A percentile compares a stretch with the other conserved stretches of the same genome.
phyloP scores from a whole-genome alignment of 2,888 invertebrate species.

The Hydrotaea diabolus region DNA sequence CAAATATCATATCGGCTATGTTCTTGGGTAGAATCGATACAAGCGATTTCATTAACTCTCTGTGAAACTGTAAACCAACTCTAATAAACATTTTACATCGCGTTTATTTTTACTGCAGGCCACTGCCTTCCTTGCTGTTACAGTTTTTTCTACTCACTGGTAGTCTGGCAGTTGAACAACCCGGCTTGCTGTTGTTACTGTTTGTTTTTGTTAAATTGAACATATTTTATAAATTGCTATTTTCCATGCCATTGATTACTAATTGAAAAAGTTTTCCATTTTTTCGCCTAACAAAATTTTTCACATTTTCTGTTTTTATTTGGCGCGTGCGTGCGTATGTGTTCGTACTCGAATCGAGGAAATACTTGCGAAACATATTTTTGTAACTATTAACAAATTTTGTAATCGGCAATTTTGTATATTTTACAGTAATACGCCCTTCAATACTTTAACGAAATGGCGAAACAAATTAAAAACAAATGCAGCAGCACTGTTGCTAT shows the following conservation, averaged over 20 bases:
- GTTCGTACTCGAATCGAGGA: neutral
- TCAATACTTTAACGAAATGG: neutral
- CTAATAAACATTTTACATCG: no score
- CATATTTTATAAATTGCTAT: slow-evolving; percentile 36
- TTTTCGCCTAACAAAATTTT: neutral
- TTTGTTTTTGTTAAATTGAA: neutral
- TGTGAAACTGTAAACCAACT: no score
- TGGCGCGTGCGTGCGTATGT: no score
- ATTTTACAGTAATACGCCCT: neutral
- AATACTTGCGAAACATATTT: slow-evolving; percentile 16
- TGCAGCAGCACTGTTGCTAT: neutral
- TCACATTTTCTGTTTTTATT: neutral
- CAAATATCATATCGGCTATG: no score
- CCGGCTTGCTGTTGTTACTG: neutral
- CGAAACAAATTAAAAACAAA: slow-evolving; percentile 14
- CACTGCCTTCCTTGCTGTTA: neutral
- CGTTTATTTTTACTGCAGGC: no score
- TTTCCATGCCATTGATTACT: slow-evolving; percentile 44
- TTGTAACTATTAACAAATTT: slow-evolving; percentile 10
- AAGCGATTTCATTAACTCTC: no score
- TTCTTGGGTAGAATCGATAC: no score
- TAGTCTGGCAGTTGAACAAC: neutral
- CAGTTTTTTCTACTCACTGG: neutral
- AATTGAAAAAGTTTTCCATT: slow-evolving; percentile 32
- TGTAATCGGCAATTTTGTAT: neutral